Base-by-base conservation (phyloP, 2,888 invertebrate species). In the Callyntrura guangdongensis region DNA sequence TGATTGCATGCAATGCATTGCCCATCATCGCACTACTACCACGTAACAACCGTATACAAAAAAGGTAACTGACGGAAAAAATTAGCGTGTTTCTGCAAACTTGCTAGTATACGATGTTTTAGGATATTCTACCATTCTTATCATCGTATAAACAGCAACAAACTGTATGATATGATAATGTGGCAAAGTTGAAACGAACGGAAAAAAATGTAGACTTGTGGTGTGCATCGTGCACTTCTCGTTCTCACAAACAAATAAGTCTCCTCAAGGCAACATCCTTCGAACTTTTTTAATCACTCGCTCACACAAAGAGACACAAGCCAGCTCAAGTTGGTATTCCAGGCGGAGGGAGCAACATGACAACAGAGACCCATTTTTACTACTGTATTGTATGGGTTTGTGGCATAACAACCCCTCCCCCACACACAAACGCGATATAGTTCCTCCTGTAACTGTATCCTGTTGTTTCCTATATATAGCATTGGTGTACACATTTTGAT, bases 211-310 rank as follows among this genome's bases (percentile, higher is more conserved):
- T 17, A 17, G n/a, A 59, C 17, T 64, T 25, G 11, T 25, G 64
- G 8, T 22, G 22, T 25, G 22, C 22, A 36, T 36, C 1, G 5
- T 6, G 4, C 22, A 20, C 12, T 69, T 14, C 11, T 12, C 14
- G n/a, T n/a, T 74, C 14, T 47, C 47, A 77, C 74, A 69, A 27
- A 20, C 20, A 49, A 36, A n/a, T n/a, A 14, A 77, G 20, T 77
- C 74, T 59, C 8, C 81, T 81, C 81, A 81, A 81, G 81, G 81
- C 59, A 27, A 59, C n/a, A 81, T 25, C 81, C 81, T 81, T 81
- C 59, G n/a, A 81, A 81, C 81, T 81, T 81, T 81, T 81, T 59
- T 81, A 81, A 81, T 81, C 59, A 81, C 59, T 81, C 27, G 27
- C 36, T 56, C 59, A 27, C 59, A 59, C 59, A 59, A 25, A 36